Base-by-base conservation (phyloP, 2,888 invertebrate species). In the Tenthredo notha region DNA sequence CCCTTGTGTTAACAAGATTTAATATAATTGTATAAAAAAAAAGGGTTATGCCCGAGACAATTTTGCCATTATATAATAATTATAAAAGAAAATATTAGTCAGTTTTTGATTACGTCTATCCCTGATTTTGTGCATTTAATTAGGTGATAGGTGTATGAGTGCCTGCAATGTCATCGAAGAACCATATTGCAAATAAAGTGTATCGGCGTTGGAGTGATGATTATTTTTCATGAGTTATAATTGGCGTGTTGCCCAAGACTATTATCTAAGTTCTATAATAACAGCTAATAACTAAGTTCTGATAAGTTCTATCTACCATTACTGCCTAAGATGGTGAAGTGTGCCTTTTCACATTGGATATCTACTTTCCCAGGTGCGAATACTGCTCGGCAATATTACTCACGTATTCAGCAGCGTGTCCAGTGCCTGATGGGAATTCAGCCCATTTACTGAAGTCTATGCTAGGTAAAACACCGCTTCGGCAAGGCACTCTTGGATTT, bases 371-470 rank as follows among this genome's bases (percentile, higher is more conserved):
- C 89, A 92, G 91, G 85, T 88, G 91, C 86, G 90, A 92, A 90
- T 92, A 93, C 90, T 95, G 94, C 93, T 94, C 95, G 86, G 94
- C 94, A 94, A 95, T 94, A 92, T 95, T 95, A 95, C 96, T 96
- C 94, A 96, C 96, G 92, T 95, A 96, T 94, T 95, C 95, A 88
- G 96, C 95, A 70, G 94, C 92, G 86, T 95, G 95, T 88, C 93
- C 93, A 87, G 90, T 88, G 74, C 86, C 80, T 84, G 88, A 87
- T 25, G 93, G 93, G 89, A 94, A 96, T 91, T 98, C 98, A 25
- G 98, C 97, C 98, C 98, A 98, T 94, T 98, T 98, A 88, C 96
- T 96, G 90, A 98, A 95, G 94, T 98, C 98, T 91, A 98, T 97
- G 86, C 96, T 95, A 18, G 98, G 98, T 86, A 98, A 95, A 80